phyloP scores from a whole-genome alignment of 2,797 vertebrate species.

The Macropus fuliginosus region DNA sequence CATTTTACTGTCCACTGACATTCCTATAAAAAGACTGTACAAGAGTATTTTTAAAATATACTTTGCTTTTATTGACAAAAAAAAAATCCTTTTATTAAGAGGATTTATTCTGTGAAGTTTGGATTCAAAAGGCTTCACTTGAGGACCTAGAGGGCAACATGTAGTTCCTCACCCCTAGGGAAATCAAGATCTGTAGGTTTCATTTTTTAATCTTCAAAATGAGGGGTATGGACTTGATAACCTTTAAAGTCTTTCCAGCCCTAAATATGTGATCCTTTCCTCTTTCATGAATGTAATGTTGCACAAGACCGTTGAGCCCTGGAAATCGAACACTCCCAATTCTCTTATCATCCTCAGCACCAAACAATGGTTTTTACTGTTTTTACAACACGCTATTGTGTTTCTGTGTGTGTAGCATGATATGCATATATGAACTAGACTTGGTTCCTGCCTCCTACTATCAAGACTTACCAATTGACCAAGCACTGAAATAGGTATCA shows the following conservation, averaged over 20 bases:
- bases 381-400: slow-evolving; percentile 7
- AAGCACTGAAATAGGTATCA: slow-evolving; percentile 28
- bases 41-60: neutral
- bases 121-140: no score
- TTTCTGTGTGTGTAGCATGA: neutral
- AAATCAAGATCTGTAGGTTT: no score
- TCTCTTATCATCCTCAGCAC: neutral
- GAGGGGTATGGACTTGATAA: no score
- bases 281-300: neutral
- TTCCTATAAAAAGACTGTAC: neutral
- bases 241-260: no score
- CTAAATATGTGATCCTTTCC: slow-evolving; percentile 14
- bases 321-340: slow-evolving; percentile 8
- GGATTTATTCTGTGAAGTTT: no score
- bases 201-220: no score
- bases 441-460: neutral
- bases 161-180: no score
- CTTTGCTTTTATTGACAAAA: neutral
- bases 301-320: neutral
- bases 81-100: no score
- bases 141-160: no score
- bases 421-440: slow-evolving; percentile 34
- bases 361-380: slow-evolving; percentile 17
- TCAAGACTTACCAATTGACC: slow-evolving; percentile 45
- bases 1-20: neutral